A percentile compares a stretch with the other conserved stretches of the same genome.
Evolutionary conservation across 1,140 invertebrate genomes (phyloP).

Genomic region (Drosophila busckii): DNA sequence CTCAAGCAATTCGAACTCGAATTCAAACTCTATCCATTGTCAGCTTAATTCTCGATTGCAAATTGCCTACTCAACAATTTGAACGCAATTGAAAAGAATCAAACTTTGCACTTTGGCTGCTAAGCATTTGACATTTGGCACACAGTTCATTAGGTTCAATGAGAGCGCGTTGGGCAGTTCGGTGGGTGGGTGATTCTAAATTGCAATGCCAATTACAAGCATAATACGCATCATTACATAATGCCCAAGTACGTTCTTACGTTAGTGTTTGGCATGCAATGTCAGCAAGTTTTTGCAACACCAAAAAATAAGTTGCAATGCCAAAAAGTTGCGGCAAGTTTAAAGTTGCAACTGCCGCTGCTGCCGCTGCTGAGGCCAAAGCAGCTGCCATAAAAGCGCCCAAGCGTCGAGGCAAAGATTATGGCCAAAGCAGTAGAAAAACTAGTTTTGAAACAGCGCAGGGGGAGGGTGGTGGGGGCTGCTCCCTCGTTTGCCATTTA

Average conservation of each 20-base stretch:
- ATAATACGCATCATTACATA: conserved; percentile 64
- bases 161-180: background rate
- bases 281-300: conserved; percentile 18
- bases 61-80: no score
- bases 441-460: no score
- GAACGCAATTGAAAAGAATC: background rate
- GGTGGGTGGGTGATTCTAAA: no score
- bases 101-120: background rate
- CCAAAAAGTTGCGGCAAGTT: conserved; percentile 22
- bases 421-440: no score
- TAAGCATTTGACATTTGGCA: conserved; percentile 15
- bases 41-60: no score
- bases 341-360: conserved; percentile 22
- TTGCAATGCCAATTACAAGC: conserved; percentile 64
- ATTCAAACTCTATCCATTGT: no score
- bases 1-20: no score
- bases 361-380: background rate
- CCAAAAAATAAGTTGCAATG: conserved; percentile 11
- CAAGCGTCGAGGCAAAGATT: conserved; percentile 12
- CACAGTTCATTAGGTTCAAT: conserved; percentile 31
- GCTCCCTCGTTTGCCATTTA: no score
- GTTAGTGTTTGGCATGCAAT: conserved; percentile 27
- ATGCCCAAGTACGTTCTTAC: conserved; percentile 15
- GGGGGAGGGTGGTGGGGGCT: no score
- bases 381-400: conserved; percentile 14